Base-by-base conservation (phyloP, 2,797 vertebrate species). In the Dendrocincla fuliginosa region DNA sequence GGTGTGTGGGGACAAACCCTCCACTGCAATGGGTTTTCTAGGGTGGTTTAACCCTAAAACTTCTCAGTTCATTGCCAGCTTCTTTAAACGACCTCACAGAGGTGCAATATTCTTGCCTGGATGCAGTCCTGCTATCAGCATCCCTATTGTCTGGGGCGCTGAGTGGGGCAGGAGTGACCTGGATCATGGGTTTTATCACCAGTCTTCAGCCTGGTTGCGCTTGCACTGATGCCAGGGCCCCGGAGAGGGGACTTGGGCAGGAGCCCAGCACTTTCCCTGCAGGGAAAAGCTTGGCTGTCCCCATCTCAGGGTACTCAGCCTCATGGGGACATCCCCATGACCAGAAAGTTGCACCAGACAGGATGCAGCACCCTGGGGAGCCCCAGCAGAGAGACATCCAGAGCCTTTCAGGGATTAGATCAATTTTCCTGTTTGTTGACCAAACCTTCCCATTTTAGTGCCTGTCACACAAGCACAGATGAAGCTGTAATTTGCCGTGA, bases 51-150 rank as follows among this genome's bases (percentile, higher is more conserved):
- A 50, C 20, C 33, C 39, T 19, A 60, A 7, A 64, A 10, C 4
- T 10, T 6, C n/a, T 69, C 59, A 25, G n/a, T 19, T 69, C 22
- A 69, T 35, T 16, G 49, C 46, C 32, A 78, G 1, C 2, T 6
- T 18, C 12, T 1, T 18, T 28, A 27, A 91, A 32, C 0, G 0
- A 2, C 2, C 11, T 33, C 3, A 2, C 24, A 70, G 60, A 84
- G 16, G 9, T 16, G 39, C 9, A 47, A 67, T 17, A 65, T 35
- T 41, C 27, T 17, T 5, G 52, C 4, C 10, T 28, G 37, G 23
- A 70, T 39, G 28, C 0, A 2, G 41, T 32, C 37, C 52, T 25
- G 22, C 35, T 65, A 13, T 42, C 59, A 41, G 27, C 27, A 79
- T 47, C 55, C 47, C 42, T 14, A 25, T 27, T 2, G 1, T 41